Conservation (phyloP, 2,113 vertebrate species). For the Rattus rattus region DNA sequence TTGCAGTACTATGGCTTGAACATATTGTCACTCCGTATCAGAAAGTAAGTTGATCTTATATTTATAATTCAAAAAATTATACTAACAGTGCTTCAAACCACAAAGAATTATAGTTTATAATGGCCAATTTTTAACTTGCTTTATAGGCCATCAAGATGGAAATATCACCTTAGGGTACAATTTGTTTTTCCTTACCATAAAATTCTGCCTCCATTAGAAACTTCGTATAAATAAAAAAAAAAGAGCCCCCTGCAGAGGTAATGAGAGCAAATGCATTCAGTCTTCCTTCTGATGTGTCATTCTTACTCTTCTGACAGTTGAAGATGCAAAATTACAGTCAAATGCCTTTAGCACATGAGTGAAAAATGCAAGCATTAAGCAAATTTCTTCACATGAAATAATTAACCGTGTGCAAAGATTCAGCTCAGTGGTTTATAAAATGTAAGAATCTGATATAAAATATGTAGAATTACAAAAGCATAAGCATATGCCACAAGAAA, state of each 20-base stretch:
- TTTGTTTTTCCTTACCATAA: conserved; percentile 76
- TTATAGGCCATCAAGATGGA: conserved; percentile 77
- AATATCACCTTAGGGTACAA: conserved; percentile 70
- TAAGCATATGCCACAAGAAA: conserved; percentile 52
- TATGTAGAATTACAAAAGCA: conserved; percentile 59
- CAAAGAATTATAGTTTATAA: conserved; percentile 76
- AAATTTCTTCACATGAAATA: conserved; percentile 68
- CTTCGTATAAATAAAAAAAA: conserved; percentile 75
- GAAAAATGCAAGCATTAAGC: conserved; percentile 75
- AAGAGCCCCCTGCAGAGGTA: conserved; percentile 48
- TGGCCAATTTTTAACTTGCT: conserved; percentile 71
- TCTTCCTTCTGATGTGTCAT: conserved; percentile 64
- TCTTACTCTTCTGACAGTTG: conserved; percentile 70
- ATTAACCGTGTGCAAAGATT: conserved; percentile 59
- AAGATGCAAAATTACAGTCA: conserved; percentile 72
- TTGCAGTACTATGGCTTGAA: conserved; percentile 29
- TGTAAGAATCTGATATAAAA: conserved; percentile 51
- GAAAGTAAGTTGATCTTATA: conserved; percentile 66
- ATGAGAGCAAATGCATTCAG: conserved; percentile 68
- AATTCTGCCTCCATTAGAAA: conserved; percentile 66
- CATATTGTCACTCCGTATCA: conserved; percentile 40
- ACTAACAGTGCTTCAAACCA: conserved; percentile 69
- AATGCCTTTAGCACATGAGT: conserved; percentile 28
- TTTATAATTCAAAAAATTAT: conserved; percentile 67
- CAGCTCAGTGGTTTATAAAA: conserved; percentile 65